Conservation (phyloP, 2,113 vertebrate species). For the Mixornis gularis region DNA sequence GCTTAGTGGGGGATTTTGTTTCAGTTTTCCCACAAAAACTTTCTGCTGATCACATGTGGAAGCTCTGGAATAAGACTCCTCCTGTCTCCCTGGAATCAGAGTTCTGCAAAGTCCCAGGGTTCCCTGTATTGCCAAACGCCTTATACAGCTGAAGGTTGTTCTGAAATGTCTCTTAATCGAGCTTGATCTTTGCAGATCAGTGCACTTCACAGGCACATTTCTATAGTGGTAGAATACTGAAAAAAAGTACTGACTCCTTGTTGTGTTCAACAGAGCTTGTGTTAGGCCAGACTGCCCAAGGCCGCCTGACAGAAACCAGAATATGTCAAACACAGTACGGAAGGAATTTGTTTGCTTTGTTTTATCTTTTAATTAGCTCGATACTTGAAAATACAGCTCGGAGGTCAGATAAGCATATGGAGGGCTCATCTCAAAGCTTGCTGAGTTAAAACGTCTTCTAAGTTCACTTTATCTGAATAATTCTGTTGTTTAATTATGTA, state of each 20-base stretch:
- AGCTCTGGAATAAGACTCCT: not conserved
- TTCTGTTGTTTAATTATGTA: not conserved
- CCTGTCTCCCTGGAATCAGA: not conserved
- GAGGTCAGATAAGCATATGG: not conserved
- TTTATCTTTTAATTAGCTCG: conserved; percentile 1
- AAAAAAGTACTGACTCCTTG: not conserved
- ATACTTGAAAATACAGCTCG: not conserved
- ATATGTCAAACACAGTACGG: not conserved
- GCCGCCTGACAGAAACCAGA: not conserved
- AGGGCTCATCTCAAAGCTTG: not conserved
- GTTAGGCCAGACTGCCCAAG: not conserved
- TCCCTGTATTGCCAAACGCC: not conserved
- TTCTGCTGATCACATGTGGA: not conserved
- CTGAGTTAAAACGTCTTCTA: not conserved
- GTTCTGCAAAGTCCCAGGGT: not conserved
- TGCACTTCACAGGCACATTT: not conserved
- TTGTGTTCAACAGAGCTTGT: not conserved
- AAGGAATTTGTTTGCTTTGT: not conserved
- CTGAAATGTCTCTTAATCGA: not conserved
- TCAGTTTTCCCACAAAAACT: not conserved
- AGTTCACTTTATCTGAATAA: not conserved
- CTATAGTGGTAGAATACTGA: not conserved
- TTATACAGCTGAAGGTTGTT: not conserved
- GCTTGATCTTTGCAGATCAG: not conserved
- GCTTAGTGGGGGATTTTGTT: not conserved